Conservation (phyloP, 2,797 vertebrate genomes). For the Rhadinocentrus ornatus region DNA sequence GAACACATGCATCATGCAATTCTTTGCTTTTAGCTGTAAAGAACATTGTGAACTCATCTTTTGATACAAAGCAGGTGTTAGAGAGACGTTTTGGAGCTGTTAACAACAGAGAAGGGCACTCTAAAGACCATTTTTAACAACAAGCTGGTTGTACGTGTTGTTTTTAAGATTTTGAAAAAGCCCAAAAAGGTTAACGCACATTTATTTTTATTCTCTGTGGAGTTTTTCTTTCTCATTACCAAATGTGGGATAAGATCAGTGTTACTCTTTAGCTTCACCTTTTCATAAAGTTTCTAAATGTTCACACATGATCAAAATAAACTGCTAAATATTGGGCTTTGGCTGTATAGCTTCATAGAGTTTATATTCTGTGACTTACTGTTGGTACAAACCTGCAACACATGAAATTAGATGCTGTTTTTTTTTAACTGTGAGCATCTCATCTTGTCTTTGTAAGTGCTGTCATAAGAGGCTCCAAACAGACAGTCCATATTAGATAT, state of each 20-base stretch:
- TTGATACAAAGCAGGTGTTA: conserved; percentile 21
- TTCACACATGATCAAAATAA: conserved; percentile 1
- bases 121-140: conserved; percentile 14
- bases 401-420: neutral
- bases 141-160: neutral
- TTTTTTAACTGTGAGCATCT: neutral
- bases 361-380: neutral
- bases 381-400: neutral
- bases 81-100: conserved; percentile 22
- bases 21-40: conserved; percentile 11
- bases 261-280: neutral
- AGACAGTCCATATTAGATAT: conserved; percentile 28
- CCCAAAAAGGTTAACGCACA: conserved; percentile 2
- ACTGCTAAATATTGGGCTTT: neutral
- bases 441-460: neutral
- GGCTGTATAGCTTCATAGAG: no score
- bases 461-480: neutral
- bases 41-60: conserved; percentile 29
- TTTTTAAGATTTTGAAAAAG: conserved; percentile 14
- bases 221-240: neutral
- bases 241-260: neutral
- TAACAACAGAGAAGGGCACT: conserved; percentile 10
- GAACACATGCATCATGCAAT: neutral
- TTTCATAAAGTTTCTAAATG: conserved; percentile 11
- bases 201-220: neutral